Evolutionary conservation across 2,113 vertebrate genomes (phyloP).

Genomic region (Grammomys surdaster): DNA sequence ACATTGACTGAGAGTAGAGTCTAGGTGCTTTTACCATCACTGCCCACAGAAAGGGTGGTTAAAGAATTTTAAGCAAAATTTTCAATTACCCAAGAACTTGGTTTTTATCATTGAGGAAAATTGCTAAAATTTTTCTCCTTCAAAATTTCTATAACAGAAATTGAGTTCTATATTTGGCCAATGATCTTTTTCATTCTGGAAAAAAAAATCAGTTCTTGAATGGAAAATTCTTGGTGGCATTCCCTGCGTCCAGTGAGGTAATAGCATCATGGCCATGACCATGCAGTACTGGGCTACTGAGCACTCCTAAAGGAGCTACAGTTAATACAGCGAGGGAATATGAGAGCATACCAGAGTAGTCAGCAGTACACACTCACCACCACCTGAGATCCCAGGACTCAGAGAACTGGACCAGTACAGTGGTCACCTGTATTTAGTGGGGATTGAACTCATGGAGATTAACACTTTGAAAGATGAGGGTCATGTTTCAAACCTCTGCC

Average conservation of each 20-base stretch:
- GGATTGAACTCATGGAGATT: not conserved
- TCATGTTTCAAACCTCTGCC: not conserved
- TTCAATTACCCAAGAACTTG: conserved; percentile 57
- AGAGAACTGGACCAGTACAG: not conserved
- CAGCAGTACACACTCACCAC: fast-evolving
- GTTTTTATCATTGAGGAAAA: conserved; percentile 42
- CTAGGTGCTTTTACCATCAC: not conserved
- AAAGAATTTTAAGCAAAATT: conserved; percentile 45
- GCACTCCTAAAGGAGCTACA: not conserved
- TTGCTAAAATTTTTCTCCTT: conserved; percentile 20
- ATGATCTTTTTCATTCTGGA: not conserved
- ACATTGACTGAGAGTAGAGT: not conserved
- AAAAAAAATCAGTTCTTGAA: conserved; percentile 10
- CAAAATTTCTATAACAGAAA: conserved; percentile 45
- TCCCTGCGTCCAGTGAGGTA: not conserved
- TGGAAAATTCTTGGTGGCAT: not conserved
- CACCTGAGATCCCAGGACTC: not conserved
- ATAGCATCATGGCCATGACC: not conserved
- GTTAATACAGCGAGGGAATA: not conserved
- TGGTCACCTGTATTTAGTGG: not conserved
- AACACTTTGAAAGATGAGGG: conserved; percentile 8
- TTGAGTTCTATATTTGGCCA: conserved; percentile 23
- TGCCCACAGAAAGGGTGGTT: not conserved
- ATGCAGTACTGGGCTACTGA: fast-evolving
- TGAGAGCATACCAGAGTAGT: fast-evolving